phyloP scores from a whole-genome alignment of 2,888 invertebrate genomes.

The Zeuzera pyrina region DNA sequence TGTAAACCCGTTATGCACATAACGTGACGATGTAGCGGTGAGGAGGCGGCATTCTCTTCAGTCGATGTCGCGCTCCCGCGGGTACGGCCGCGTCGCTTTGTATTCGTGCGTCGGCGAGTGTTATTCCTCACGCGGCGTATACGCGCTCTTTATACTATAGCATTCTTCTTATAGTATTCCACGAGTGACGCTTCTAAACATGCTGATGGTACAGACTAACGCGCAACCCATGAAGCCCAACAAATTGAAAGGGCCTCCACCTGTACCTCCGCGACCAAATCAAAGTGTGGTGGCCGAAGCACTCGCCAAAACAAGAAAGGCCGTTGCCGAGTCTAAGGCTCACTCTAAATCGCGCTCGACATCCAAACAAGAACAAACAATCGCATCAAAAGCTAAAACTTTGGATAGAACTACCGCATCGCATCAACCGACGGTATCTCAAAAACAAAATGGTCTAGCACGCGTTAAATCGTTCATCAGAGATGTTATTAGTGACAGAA shows the following conservation, averaged over 20 bases:
- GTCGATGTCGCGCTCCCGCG: conserved; percentile 38
- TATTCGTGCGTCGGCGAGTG: conserved; percentile 41
- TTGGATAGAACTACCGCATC: conserved; percentile 46
- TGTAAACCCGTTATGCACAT: conserved; percentile 6
- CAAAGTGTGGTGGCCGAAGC: conserved; percentile 82
- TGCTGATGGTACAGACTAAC: conserved; percentile 73
- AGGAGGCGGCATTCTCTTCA: conserved; percentile 30
- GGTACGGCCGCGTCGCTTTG: conserved; percentile 7
- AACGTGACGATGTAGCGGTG: conserved; percentile 1
- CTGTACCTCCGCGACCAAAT: conserved; percentile 86
- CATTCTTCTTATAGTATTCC: conserved; percentile 60
- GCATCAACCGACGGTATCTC: conserved; percentile 45
- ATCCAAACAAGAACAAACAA: conserved; percentile 43
- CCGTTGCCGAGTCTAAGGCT: conserved; percentile 63
- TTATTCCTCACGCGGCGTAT: conserved; percentile 18
- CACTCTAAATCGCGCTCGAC: conserved; percentile 53
- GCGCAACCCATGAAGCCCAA: conserved; percentile 68
- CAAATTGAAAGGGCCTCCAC: conserved; percentile 78
- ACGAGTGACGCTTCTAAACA: conserved; percentile 57
- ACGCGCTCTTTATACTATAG: conserved; percentile 68
- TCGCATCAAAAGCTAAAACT: conserved; percentile 47
- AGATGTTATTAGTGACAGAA: conserved; percentile 67
- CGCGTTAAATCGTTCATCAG: conserved; percentile 67
- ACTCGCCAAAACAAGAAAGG: conserved; percentile 76
- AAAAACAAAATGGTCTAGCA: conserved; percentile 64